Conservation (phyloP, 2,797 vertebrate species). For the Carapus acus region DNA sequence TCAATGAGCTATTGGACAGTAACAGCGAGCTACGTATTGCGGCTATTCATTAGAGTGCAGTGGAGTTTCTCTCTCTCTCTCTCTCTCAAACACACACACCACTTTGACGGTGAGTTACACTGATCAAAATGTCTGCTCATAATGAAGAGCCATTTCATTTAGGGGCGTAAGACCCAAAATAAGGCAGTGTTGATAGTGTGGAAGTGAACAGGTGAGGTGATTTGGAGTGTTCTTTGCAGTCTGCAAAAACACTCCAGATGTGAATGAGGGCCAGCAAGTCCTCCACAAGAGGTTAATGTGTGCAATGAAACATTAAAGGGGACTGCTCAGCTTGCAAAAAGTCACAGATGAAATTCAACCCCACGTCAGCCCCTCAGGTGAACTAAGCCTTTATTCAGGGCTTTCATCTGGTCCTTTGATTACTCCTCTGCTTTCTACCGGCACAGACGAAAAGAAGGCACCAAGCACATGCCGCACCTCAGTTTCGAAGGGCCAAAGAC, state of each 20-base stretch:
- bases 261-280: constrained; percentile 18
- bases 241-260: constrained; percentile 26
- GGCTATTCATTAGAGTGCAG: constrained; percentile 3
- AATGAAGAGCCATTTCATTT: background rate
- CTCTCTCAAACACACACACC: too few relatives aligned
- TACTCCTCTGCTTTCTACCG: constrained; percentile 4
- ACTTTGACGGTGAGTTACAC: too few relatives aligned
- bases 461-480: background rate
- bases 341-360: constrained; percentile 1
- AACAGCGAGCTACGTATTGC: constrained; percentile 19
- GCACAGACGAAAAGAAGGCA: background rate
- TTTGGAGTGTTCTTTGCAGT: constrained; percentile 1
- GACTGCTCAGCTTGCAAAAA: constrained; percentile 13
- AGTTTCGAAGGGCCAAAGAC: background rate
- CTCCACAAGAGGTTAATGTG: constrained; percentile 26
- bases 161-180: too few relatives aligned
- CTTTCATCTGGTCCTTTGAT: constrained; percentile 29
- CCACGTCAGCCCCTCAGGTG: constrained; percentile 6
- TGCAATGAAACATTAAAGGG: constrained; percentile 4
- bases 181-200: too few relatives aligned
- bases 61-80: constrained; percentile 1
- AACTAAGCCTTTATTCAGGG: constrained; percentile 16
- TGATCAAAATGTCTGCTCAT: background rate
- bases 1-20: constrained; percentile 39
- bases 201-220: background rate